Evolutionary conservation across 2,888 invertebrate genomes (phyloP).

Genomic region (Scrobipalpa costella): DNA sequence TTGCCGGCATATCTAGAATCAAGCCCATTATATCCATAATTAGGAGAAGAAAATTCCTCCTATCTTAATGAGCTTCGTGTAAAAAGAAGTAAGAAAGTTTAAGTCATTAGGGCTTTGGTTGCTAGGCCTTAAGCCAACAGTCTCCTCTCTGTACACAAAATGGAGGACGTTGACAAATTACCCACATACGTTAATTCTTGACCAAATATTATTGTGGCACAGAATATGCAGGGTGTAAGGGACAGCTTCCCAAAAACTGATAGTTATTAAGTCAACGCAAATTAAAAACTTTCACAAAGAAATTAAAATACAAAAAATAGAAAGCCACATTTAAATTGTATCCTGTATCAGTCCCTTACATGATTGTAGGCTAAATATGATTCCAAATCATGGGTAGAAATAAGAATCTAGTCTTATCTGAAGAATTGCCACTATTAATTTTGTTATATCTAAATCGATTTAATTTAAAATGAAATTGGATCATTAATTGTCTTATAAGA

Average conservation of each 20-base stretch:
- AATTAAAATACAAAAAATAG: too few species aligned
- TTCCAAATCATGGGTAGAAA: neutral
- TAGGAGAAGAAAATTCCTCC: neutral
- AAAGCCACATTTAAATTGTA: too few species aligned
- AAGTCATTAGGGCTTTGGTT: neutral
- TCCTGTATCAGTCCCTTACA: too few species aligned
- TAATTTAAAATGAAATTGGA: neutral
- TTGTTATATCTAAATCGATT: neutral
- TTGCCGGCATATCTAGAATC: too few species aligned
- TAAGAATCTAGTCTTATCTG: neutral
- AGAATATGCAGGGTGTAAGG: too few species aligned
- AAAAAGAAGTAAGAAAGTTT: neutral
- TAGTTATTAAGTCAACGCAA: too few species aligned
- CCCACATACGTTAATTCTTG: neutral
- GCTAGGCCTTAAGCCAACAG: neutral
- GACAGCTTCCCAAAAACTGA: too few species aligned
- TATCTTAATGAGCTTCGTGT: neutral
- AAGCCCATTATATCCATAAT: neutral
- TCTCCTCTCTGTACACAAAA: neutral
- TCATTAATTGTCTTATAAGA: neutral
- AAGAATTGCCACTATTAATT: neutral
- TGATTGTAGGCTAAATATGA: neutral
- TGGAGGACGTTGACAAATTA: constrained; percentile 1
- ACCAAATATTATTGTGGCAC: neutral
- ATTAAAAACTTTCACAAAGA: too few species aligned